Evolutionary conservation across 2,888 invertebrate species (phyloP).

Genomic region (Drosophila basisetae): DNA sequence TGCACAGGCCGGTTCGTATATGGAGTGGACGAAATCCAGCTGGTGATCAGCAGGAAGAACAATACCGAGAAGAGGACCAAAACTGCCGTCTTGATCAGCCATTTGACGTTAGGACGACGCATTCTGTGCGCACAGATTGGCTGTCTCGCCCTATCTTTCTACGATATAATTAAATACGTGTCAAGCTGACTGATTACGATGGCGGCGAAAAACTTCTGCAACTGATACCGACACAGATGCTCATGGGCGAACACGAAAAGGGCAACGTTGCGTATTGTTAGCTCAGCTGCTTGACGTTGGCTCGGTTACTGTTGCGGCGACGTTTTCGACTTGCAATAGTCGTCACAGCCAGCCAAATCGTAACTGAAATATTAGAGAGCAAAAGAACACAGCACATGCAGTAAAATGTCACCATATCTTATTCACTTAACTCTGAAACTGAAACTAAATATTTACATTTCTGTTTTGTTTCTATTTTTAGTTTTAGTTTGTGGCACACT

Average conservation of each 20-base stretch:
- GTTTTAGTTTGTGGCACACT: not conserved
- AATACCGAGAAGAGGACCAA: conserved; percentile 75
- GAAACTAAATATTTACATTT: not conserved
- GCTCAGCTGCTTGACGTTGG: conserved; percentile 43
- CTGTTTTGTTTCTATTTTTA: not conserved
- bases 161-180: conserved; percentile 45
- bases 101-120: conserved; percentile 83
- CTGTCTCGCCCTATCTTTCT: not conserved
- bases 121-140: conserved; percentile 48
- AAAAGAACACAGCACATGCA: conserved; percentile 24
- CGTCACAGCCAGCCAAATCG: conserved; percentile 27
- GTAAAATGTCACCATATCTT: conserved; percentile 1
- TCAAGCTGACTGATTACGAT: conserved; percentile 44
- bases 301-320: not conserved
- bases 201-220: conserved; percentile 21
- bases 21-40: conserved; percentile 82
- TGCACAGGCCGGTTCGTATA: conserved; percentile 75
- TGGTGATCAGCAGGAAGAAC: conserved; percentile 81
- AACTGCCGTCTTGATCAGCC: conserved; percentile 79
- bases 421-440: conserved; percentile 1
- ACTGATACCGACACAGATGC: conserved; percentile 28
- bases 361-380: conserved; percentile 43
- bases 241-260: conserved; percentile 19
- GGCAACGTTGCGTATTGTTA: conserved; percentile 31
- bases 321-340: conserved; percentile 8